These are phyloP conservation scores for Poecile atricapillus DNA, from an alignment of 2,113 vertebrate genomes.

Conservation along the genomic window DNA sequence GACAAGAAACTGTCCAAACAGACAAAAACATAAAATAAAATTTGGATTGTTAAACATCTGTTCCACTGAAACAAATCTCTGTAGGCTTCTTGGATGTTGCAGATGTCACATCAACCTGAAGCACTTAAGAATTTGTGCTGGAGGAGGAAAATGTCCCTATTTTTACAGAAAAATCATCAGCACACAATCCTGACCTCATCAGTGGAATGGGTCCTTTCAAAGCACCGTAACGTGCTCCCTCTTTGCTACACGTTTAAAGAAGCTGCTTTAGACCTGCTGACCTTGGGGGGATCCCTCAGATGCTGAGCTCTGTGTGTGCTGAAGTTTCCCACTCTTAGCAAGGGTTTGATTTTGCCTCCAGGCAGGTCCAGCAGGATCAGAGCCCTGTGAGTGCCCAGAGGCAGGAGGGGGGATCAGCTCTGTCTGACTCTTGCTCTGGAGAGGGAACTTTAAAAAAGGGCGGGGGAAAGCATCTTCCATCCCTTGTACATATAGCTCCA, in stretches of 20 bases:
- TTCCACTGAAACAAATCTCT: not conserved
- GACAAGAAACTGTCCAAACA: not conserved
- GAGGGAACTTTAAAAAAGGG: not conserved
- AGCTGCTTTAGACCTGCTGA: not conserved
- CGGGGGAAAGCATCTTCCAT: not conserved
- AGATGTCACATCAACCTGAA: conserved; percentile 9
- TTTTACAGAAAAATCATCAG: not conserved
- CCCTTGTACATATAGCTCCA: not conserved
- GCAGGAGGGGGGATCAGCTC: not conserved
- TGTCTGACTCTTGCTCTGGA: not conserved
- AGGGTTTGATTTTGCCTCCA: not conserved
- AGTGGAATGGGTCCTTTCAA: not conserved
- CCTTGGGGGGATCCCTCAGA: not conserved
- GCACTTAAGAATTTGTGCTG: not conserved
- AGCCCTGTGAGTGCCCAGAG: not conserved
- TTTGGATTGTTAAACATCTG: not conserved
- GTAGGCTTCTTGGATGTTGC: not conserved
- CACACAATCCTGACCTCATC: not conserved
- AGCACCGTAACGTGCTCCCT: not conserved
- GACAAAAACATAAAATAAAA: not conserved
- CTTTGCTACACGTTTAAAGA: not conserved
- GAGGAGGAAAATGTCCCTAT: not conserved
- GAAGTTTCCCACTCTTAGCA: not conserved
- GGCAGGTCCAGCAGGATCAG: not conserved
- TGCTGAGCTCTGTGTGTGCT: not conserved